Base-by-base conservation (phyloP, 2,797 vertebrate species). In the Tolypeutes matacus region DNA sequence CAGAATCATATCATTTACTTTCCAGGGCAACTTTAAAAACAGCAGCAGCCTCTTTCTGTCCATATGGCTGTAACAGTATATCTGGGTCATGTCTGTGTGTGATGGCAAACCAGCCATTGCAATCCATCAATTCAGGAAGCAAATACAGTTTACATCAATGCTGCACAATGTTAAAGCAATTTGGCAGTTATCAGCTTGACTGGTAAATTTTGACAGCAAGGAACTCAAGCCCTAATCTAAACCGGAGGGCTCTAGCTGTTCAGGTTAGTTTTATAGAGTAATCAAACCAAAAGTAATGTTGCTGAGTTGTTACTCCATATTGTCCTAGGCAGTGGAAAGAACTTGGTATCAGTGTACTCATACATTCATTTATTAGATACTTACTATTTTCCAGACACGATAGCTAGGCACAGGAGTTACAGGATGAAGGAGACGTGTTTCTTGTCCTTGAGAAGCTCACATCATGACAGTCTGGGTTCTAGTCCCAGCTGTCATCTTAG, bases 21-120 rank as follows among this genome's bases (percentile, higher is more conserved):
- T 97, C 94, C 95, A 95, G 23, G 42, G 88, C 91, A 93, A 91
- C 56, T 87, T 89, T 95, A 89, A 96, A 97, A 96, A 96, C 94
- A 96, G 90, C 90, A 89, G 49, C 82, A 92, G 62, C 64, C 86
- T 81, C 72, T 93, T 93, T 89, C 56, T 82, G 31, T 56, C 76
- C 78, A 46, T 84, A 86, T 34, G 34, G 65, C 86, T 64, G 92
- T 93, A 96, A 95, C 65, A 36, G 4, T 92, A 53, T 95, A 95
- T 89, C 92, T 87, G 76, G 96, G 91, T 31, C 93, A 96, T 42
- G 13, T 89, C 42, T 80, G 42, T 70, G 46, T 36, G 60, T 53
- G 70, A 88, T 88, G 39, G 11, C 49, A 23, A 25, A 34, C 27
- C 34, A 90, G 21, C 82, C 53, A 56, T 58, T 20, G 29, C 4